phyloP scores from a whole-genome alignment of 2,113 vertebrate species.

The Nanorana parkeri region DNA sequence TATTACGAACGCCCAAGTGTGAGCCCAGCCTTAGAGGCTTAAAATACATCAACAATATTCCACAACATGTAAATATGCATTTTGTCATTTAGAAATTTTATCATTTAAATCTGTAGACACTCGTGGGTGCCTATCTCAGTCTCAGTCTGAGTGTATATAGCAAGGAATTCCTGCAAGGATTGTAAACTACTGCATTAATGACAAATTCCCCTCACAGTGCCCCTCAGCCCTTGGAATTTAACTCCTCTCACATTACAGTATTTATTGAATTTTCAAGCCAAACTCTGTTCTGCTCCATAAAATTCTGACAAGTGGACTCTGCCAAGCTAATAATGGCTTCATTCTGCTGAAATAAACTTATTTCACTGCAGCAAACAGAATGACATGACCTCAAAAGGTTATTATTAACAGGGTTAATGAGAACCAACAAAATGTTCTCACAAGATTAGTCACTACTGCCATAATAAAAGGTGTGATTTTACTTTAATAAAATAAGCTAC shows the following conservation, averaged over 20 bases:
- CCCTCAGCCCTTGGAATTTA: conserved; percentile 83
- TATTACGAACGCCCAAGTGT: too few relatives aligned
- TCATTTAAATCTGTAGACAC: too few relatives aligned
- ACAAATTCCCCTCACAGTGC: conserved; percentile 71
- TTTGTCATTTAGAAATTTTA: too few relatives aligned
- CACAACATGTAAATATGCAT: too few relatives aligned
- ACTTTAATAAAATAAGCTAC: not conserved
- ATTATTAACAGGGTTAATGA: conserved; percentile 89
- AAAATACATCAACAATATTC: too few relatives aligned
- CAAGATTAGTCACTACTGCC: conserved; percentile 71
- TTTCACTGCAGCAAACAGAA: conserved; percentile 95
- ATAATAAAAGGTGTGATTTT: conserved; percentile 56
- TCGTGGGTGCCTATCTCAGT: not conserved
- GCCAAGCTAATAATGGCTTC: conserved; percentile 89
- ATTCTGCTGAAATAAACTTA: conserved; percentile 95
- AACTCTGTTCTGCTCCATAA: conserved; percentile 92
- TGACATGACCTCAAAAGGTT: conserved; percentile 96
- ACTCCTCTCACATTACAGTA: conserved; percentile 85
- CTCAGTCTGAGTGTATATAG: not conserved
- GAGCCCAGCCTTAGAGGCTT: too few relatives aligned
- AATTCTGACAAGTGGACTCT: conserved; percentile 90
- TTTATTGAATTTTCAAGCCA: conserved; percentile 93
- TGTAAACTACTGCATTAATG: conserved; percentile 71
- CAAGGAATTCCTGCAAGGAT: conserved; percentile 60
- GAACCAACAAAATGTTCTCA: conserved; percentile 75